Conservation (phyloP, 2,888 invertebrate species). For the Frankliniella intonsa region DNA sequence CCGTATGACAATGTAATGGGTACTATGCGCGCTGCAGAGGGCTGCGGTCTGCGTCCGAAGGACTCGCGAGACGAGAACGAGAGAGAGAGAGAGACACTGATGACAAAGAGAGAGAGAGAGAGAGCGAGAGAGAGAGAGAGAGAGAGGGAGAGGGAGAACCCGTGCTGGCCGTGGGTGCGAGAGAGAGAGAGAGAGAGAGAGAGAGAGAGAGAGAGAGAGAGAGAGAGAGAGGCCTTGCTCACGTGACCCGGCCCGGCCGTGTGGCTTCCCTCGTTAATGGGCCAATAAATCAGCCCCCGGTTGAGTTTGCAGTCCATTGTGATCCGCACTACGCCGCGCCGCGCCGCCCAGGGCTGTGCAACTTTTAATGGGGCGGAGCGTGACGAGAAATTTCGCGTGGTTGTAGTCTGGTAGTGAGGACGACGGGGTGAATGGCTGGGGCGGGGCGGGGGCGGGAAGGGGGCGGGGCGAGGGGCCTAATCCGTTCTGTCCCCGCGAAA, state of each 20-base stretch:
- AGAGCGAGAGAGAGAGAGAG: not conserved
- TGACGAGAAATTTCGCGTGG: no score
- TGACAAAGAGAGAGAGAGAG: not conserved
- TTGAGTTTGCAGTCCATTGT: constrained; percentile 5
- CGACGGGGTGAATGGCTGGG: no score
- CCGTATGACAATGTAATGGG: no score
- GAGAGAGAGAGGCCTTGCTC: not conserved
- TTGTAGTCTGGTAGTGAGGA: no score
- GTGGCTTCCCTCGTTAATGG: not conserved
- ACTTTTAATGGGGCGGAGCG: no score
- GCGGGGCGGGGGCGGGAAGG: no score
- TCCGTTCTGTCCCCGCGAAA: no score
- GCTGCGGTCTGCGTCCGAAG: no score
- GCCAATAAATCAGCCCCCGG: not conserved
- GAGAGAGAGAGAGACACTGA: not conserved
- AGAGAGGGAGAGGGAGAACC: not conserved
- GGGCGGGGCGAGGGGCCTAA: no score
- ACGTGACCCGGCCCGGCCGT: not conserved
- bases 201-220: not conserved
- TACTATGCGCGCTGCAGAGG: no score
- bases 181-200: not conserved
- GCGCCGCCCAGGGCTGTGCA: no score
- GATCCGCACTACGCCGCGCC: not conserved
- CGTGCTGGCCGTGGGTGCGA: no score
- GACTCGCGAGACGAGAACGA: not conserved